A percentile compares a stretch with the other conserved stretches of the same genome.
phyloP scores from a whole-genome alignment of 1,140 invertebrate genomes.

The Drosophila nigrodunni region DNA sequence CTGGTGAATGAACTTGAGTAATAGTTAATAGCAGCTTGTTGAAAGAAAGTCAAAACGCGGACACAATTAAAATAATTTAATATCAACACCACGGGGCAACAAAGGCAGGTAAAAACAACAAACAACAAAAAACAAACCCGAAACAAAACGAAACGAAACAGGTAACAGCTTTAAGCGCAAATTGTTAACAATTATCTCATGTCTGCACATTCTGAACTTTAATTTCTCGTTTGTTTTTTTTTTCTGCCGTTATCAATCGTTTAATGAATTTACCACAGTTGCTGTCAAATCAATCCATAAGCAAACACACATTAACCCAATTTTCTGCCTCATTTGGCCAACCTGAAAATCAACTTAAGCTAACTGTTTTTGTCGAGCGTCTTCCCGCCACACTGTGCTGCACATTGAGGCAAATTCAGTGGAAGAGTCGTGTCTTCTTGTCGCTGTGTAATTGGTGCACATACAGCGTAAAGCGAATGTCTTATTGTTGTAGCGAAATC shows the following conservation, averaged over 20 bases:
- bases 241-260: too few species aligned
- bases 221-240: too few species aligned
- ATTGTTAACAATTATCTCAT: not conserved
- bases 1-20: conserved; percentile 69
- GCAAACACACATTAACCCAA: conserved; percentile 63
- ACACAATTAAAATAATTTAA: conserved; percentile 19
- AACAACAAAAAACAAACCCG: too few species aligned
- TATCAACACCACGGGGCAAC: not conserved
- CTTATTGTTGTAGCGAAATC: conserved; percentile 57
- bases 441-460: conserved; percentile 64
- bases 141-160: too few species aligned
- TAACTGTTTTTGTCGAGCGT: conserved; percentile 58
- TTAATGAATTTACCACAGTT: not conserved
- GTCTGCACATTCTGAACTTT: too few species aligned
- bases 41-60: conserved; percentile 51
- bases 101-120: too few species aligned
- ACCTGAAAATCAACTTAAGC: conserved; percentile 59
- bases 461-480: conserved; percentile 51
- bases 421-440: not conserved
- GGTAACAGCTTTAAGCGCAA: not conserved
- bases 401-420: conserved; percentile 66
- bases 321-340: conserved; percentile 49
- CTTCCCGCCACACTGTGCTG: conserved; percentile 48
- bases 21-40: conserved; percentile 37
- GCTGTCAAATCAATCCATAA: conserved; percentile 31